Evolutionary conservation across 2,888 invertebrate species (phyloP).

Genomic region (Agapetus fuscipes): DNA sequence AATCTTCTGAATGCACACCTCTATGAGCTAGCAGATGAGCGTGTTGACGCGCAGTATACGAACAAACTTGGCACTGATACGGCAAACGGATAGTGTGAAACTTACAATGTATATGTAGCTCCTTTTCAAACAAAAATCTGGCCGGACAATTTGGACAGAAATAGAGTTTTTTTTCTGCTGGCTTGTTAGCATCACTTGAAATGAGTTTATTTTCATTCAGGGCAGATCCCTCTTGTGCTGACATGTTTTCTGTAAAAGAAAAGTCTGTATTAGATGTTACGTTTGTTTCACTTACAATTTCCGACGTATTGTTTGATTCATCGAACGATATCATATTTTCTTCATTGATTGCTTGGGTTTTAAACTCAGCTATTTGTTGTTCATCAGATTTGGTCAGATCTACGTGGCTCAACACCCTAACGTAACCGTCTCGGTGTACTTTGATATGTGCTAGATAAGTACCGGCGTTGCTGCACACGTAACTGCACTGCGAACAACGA

Average conservation of each 20-base stretch:
- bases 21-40: slow-evolving; percentile 59
- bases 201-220: not conserved
- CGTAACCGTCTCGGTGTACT: slow-evolving; percentile 61
- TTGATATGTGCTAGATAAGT: slow-evolving; percentile 64
- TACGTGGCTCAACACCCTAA: slow-evolving; percentile 61
- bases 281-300: not conserved
- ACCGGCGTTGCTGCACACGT: slow-evolving; percentile 63
- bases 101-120: slow-evolving; percentile 61
- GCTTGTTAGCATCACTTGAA: slow-evolving; percentile 24
- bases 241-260: no score
- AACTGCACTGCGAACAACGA: slow-evolving; percentile 71
- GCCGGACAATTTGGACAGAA: slow-evolving; percentile 80
- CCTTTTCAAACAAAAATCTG: slow-evolving; percentile 66
- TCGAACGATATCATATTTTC: not conserved
- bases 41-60: slow-evolving; percentile 64
- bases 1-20: slow-evolving; percentile 66
- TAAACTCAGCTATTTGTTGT: slow-evolving; percentile 45
- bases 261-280: no score
- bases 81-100: slow-evolving; percentile 56
- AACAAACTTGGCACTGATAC: slow-evolving; percentile 66
- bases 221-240: no score
- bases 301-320: not conserved
- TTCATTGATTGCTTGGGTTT: slow-evolving; percentile 28
- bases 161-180: slow-evolving; percentile 40
- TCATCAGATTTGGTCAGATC: slow-evolving; percentile 56